These are phyloP conservation scores for Aphidoletes aphidimyza DNA, from an alignment of 2,888 invertebrate genomes.

Conservation along the genomic window DNA sequence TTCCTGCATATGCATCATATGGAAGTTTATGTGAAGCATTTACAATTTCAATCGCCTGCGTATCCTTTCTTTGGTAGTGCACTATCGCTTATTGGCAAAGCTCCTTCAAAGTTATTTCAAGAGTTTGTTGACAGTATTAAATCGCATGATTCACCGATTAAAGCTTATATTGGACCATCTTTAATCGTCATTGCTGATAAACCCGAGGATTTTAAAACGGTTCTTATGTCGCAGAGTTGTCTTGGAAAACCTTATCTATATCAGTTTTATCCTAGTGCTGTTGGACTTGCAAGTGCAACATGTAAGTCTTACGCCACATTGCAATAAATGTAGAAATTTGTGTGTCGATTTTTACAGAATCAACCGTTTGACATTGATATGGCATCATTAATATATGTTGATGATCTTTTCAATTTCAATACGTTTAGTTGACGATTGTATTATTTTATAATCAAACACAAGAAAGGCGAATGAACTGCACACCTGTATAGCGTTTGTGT, in stretches of 20 bases:
- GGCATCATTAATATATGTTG: no score
- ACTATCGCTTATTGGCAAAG: not conserved
- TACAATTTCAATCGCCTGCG: not conserved
- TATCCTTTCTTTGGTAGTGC: not conserved
- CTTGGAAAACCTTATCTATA: conserved; percentile 55
- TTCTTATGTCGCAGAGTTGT: conserved; percentile 54
- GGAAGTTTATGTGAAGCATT: not conserved
- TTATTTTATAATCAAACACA: no score
- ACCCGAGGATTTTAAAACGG: conserved; percentile 53
- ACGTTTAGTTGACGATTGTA: no score
- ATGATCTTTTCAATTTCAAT: no score
- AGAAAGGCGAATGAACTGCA: no score
- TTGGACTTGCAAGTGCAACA: not conserved
- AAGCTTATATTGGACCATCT: conserved; percentile 1
- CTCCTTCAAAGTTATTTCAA: not conserved
- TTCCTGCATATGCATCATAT: not conserved
- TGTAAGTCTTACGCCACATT: not conserved
- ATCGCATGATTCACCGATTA: not conserved
- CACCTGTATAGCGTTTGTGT: no score
- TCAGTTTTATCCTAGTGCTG: not conserved
- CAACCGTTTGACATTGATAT: no score
- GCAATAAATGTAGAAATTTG: no score
- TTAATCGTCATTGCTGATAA: not conserved
- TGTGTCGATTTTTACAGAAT: no score
- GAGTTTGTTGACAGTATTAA: not conserved